phyloP scores from a whole-genome alignment of 2,113 vertebrate species.

The Coreoperca whiteheadi region DNA sequence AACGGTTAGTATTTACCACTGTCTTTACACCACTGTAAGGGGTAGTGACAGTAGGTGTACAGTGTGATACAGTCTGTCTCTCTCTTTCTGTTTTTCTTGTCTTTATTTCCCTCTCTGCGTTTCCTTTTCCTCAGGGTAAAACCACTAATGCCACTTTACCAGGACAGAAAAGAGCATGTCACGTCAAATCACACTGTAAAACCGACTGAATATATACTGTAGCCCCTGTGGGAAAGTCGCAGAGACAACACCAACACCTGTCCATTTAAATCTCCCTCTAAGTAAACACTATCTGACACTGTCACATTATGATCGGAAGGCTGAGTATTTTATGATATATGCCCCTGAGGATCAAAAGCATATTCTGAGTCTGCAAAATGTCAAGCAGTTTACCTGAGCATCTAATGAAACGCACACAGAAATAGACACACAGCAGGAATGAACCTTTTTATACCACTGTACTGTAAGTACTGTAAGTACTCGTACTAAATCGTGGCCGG shows the following conservation, averaged over 20 bases:
- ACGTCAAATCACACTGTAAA: conserved; percentile 25
- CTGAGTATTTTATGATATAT: conserved; percentile 16
- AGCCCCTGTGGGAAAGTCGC: neutral
- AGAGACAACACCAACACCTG: conserved; percentile 38
- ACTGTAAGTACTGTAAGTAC: neutral
- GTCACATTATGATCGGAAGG: conserved; percentile 2
- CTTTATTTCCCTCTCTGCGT: neutral
- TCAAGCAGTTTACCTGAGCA: conserved; percentile 5
- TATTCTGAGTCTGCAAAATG: conserved; percentile 13
- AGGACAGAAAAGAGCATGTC: conserved; percentile 21
- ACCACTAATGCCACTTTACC: conserved; percentile 31
- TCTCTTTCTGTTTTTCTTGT: neutral
- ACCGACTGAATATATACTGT: conserved; percentile 10
- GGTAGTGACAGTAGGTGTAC: neutral
- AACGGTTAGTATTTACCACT: conserved; percentile 5
- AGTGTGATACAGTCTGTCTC: neutral
- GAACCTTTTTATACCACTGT: neutral
- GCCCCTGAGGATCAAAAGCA: conserved; percentile 29
- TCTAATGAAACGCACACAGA: conserved; percentile 12
- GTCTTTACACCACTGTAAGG: neutral
- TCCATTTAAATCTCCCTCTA: conserved; percentile 19
- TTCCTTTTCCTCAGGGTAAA: conserved; percentile 12
- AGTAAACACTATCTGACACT: conserved; percentile 20
- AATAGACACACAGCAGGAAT: conserved; percentile 1
- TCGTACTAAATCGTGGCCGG: neutral